Conservation (phyloP, 2,888 invertebrate genomes). For the Drosophila recens region DNA sequence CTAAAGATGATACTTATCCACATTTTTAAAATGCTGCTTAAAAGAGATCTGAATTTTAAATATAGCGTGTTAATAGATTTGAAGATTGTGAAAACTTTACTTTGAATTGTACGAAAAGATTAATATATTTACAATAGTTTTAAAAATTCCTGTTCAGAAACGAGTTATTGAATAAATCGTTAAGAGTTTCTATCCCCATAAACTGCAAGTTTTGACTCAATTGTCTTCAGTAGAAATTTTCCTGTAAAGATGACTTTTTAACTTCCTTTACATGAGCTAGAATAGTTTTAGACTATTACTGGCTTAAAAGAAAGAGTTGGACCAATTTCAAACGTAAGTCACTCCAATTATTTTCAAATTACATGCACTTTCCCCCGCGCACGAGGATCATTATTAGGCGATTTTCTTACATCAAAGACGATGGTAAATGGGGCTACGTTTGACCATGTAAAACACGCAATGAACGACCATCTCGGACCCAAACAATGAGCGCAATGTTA, state of each 20-base stretch:
- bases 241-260: neutral
- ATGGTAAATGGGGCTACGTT: conserved; percentile 29
- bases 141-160: neutral
- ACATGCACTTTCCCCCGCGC: conserved; percentile 42
- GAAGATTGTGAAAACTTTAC: too few species aligned
- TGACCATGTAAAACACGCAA: conserved; percentile 54
- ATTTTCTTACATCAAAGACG: conserved; percentile 38
- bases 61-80: too few species aligned
- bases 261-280: neutral
- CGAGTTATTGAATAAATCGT: neutral
- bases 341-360: conserved; percentile 62
- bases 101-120: too few species aligned
- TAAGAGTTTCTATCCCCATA: neutral
- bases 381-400: conserved; percentile 33
- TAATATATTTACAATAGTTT: too few species aligned
- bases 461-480: conserved; percentile 18
- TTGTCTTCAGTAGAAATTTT: neutral
- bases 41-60: neutral
- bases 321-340: conserved; percentile 28
- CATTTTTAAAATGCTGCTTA: too few species aligned
- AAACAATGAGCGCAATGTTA: conserved; percentile 58
- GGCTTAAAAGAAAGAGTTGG: conserved; percentile 8
- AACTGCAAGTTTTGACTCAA: neutral
- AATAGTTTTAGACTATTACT: conserved; percentile 3
- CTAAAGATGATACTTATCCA: neutral